Evolutionary conservation across 2,888 invertebrate species (phyloP), one percentile per base, ranked within the genome.

Genomic region (Xylota sylvarum): DNA sequence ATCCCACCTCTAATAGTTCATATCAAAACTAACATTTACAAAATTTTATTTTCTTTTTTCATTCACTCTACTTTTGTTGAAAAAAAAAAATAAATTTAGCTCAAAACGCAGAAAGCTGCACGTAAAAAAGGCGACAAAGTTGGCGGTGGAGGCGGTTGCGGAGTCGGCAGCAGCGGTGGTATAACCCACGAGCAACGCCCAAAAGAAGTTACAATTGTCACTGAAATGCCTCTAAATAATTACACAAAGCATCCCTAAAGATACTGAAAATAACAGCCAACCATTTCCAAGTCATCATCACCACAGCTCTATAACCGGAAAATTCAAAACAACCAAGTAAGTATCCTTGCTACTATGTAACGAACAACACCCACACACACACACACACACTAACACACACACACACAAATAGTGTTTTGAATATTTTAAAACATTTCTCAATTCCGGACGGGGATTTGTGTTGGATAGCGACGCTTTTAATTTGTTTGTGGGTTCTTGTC

Each of bases 31-130:
- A 79, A 74, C 76, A 64, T 58, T 56, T 9, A 58, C 58, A 2
- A 76, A 64, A 76, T 64, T 58, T 50, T 76, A 7, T 56, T 10
- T 58, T 43, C 35, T 12, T 10, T 35, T 55, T 43, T 46, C n/a
- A 58, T n/a, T 80, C 32, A 10, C 32, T n/a, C n/a, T n/a, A n/a
- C 23, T 27, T 17, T 52, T 5, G 10, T 37, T 40, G 5, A 12
- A 43, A 52, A 23, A 23, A 23, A 23, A 23, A 23, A 23, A 23
- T 2, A 23, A 58, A 67, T 87, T 64, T 70, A 92, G 92, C 89
- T 92, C 32, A 92, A 92, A 89, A 92, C 91, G 40, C 92, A 92
- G 88, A 92, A 92, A 89, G 92, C 91, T 12, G 91, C 91, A 64
- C 91, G 91, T 80, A 92, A 92, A 89, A 92, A 92, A 77, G 89